Conservation (phyloP, 1,140 invertebrate species). For the Andricus grossulariae region DNA sequence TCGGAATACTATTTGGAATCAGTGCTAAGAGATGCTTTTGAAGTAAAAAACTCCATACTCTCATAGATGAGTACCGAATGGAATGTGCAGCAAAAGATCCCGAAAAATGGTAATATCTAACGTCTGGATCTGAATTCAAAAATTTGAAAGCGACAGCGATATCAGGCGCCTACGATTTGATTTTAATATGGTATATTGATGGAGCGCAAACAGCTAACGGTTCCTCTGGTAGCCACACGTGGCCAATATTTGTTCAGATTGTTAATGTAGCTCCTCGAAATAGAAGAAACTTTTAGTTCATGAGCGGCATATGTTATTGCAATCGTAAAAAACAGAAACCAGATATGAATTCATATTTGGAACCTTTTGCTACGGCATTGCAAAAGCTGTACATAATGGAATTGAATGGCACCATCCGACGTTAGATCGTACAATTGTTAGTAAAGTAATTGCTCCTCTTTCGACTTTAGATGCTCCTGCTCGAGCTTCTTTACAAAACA, state of each 20-base stretch:
- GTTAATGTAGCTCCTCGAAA: background rate
- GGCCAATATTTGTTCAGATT: background rate
- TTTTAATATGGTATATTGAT: too few species aligned
- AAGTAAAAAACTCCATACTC: too few species aligned
- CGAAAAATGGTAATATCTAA: background rate
- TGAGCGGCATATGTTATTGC: background rate
- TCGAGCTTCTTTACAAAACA: slow-evolving; percentile 12
- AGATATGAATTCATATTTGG: slow-evolving; percentile 11
- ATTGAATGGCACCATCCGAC: slow-evolving; percentile 19
- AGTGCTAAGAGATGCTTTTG: background rate
- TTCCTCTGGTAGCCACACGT: background rate
- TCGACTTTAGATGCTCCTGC: slow-evolving; percentile 31
- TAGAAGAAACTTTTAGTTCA: slow-evolving; percentile 12
- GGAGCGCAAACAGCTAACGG: background rate
- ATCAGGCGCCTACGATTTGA: background rate
- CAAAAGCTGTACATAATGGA: background rate
- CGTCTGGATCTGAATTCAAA: background rate
- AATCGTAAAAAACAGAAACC: background rate
- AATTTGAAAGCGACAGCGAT: background rate
- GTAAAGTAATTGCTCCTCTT: slow-evolving; percentile 27
- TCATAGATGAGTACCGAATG: background rate
- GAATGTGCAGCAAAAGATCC: background rate
- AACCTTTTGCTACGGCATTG: too few species aligned
- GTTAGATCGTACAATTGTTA: background rate
- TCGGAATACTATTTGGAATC: background rate